Evolutionary conservation across 2,113 vertebrate species (phyloP).

Genomic region (Oceanites oceanicus): DNA sequence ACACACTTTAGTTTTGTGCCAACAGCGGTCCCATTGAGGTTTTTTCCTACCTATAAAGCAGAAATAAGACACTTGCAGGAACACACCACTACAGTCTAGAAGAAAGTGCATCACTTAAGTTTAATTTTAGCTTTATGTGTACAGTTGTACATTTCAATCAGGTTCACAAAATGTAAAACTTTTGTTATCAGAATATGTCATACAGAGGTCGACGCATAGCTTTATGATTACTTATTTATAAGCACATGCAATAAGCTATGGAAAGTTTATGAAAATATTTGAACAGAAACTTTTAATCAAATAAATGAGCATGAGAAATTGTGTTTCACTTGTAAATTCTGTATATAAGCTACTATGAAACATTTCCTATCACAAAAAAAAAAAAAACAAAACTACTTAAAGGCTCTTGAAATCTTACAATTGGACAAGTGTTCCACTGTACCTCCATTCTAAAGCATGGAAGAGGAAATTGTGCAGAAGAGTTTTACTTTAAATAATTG

Average conservation of each 20-base stretch:
- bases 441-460: slow-evolving; percentile 12
- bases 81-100: not conserved
- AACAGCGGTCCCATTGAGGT: not conserved
- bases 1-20: not conserved
- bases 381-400: not conserved
- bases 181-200: not conserved
- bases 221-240: slow-evolving; percentile 54
- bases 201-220: not conserved
- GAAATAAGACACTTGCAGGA: not conserved
- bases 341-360: not conserved
- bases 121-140: not conserved
- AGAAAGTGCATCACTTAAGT: not conserved
- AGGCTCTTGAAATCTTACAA: slow-evolving; percentile 22
- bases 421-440: not conserved
- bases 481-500: slow-evolving; percentile 18
- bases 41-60: not conserved
- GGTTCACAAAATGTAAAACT: not conserved
- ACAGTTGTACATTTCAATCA: not conserved
- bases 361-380: slow-evolving; percentile 7
- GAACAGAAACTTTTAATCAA: slow-evolving; percentile 46
- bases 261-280: slow-evolving; percentile 59
- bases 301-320: slow-evolving; percentile 14
- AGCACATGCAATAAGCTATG: slow-evolving; percentile 58
- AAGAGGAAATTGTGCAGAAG: slow-evolving; percentile 26
- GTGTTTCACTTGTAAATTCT: slow-evolving; percentile 28